phyloP scores from a whole-genome alignment of 2,797 vertebrate species.

The Cygnus olor region DNA sequence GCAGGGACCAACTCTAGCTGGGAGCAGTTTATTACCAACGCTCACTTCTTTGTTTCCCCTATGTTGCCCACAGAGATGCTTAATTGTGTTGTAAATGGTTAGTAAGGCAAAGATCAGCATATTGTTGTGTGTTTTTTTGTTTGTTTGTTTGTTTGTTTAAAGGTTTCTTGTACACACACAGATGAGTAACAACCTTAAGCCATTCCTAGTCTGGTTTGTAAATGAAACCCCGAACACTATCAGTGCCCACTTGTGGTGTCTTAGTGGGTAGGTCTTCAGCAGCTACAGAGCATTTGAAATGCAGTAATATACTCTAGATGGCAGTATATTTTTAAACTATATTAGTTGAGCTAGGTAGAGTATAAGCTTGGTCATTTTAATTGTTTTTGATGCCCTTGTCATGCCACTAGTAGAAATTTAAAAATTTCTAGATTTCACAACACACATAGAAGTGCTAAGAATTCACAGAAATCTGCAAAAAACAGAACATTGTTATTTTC shows the following conservation, averaged over 20 bases:
- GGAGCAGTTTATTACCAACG: neutral
- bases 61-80: neutral
- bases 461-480: neutral
- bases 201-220: neutral
- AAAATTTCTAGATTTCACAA: neutral
- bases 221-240: neutral
- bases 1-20: neutral
- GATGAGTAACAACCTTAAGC: neutral
- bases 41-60: neutral
- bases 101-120: neutral
- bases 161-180: rapidly evolving
- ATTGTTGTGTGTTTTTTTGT: neutral
- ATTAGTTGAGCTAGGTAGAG: neutral
- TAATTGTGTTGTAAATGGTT: neutral
- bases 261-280: neutral
- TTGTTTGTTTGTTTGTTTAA: neutral
- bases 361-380: neutral
- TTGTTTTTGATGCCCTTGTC: neutral
- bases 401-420: neutral
- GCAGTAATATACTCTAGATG: conserved; percentile 18
- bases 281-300: neutral
- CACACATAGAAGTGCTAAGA: neutral
- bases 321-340: conserved; percentile 43
- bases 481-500: neutral
- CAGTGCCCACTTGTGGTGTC: neutral